Evolutionary conservation across 2,113 vertebrate genomes (phyloP), one percentile per base, ranked within the genome.

Genomic region (Phoxinus phoxinus): DNA sequence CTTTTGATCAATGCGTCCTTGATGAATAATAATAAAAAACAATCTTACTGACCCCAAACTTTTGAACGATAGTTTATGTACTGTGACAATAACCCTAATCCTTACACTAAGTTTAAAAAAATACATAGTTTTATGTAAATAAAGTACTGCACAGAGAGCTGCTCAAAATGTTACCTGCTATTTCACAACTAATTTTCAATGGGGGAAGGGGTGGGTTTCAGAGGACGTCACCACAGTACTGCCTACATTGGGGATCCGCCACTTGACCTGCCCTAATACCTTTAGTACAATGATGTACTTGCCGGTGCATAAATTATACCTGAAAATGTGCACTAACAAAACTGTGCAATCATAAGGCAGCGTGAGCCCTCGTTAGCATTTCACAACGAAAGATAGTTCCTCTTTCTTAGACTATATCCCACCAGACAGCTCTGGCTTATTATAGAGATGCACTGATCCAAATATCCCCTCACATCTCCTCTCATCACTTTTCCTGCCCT

Each of bases 361-460:
- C 65, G 58, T 72, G 72, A 79, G 41, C n/a, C 67, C 84, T 80
- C 84, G 71, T 80, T 84, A 88, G 41, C 74, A 53, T 4, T 65
- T 51, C 27, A 63, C 78, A 86, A 83, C 23, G 83, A 84, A 65
- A 79, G 58, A 88, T 65, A 71, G 56, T 81, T 86, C 87, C 83
- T 82, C 87, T 88, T 88, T 81, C 84, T 85, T 85, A 88, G 84
- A 81, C 84, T 51, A 48, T 86, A 88, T 88, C 85, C 84, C 85
- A 86, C 81, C 83, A 85, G 65, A 65, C 65, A 30, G 58, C 87
- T 19, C 81, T 30, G n/a, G 87, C 84, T 86, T 88, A 86, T 88
- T 88, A 88, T 84, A 74, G 80, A 86, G 79, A 86, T 86, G 85
- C 80, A 86, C 67, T 82, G 84, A 88, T 86, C 84, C 82, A 86